Percentiles rank a stretch among this genome's conserved stretches.
Evolutionary conservation across 2,113 vertebrate genomes (phyloP).

Genomic region (Pipa parva): DNA sequence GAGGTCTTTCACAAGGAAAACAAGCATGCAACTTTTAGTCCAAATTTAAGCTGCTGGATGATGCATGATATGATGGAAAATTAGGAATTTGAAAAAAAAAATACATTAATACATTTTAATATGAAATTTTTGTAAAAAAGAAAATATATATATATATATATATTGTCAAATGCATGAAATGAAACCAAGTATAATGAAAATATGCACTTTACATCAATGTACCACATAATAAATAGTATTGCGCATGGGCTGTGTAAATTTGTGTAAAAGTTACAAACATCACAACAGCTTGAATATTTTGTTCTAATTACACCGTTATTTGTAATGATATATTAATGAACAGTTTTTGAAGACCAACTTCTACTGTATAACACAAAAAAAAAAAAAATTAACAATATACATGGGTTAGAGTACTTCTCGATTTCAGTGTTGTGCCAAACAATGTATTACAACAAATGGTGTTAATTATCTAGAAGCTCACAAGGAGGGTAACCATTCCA

Average conservation of each 20-base stretch:
- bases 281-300: constrained; percentile 13
- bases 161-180: constrained; percentile 26
- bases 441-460: constrained; percentile 18
- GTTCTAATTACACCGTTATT: constrained; percentile 15
- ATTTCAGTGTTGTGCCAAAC: constrained; percentile 21
- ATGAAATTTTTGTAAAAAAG: constrained; percentile 18
- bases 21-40: constrained; percentile 10
- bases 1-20: background rate
- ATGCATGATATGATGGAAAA: background rate
- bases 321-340: constrained; percentile 22
- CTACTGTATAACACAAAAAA: constrained; percentile 31
- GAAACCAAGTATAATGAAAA: constrained; percentile 14
- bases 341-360: constrained; percentile 17
- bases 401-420: constrained; percentile 12
- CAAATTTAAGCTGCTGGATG: background rate
- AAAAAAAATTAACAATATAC: constrained; percentile 34
- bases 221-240: constrained; percentile 34
- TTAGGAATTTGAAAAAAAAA: constrained; percentile 4
- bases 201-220: constrained; percentile 15
- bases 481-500: background rate
- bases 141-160: background rate
- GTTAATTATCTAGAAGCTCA: constrained; percentile 10
- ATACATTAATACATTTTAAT: background rate
- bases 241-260: constrained; percentile 5
- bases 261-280: constrained; percentile 25